Conservation (phyloP, 2,113 vertebrate species). For the Benitochromis conjunctus region DNA sequence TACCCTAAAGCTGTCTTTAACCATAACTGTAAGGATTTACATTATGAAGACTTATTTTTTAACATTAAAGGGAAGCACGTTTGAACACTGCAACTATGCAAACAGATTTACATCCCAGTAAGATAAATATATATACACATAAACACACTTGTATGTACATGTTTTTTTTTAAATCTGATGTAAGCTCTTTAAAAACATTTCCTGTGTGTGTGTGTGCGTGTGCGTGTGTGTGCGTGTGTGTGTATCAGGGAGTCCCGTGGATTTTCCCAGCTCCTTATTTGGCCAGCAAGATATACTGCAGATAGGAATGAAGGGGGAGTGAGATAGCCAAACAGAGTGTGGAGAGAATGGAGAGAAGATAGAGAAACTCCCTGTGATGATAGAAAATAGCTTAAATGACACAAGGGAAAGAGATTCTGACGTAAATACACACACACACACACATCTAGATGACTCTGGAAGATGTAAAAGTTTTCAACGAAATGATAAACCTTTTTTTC, state of each 20-base stretch:
- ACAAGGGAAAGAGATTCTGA: not conserved
- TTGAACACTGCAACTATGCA: not conserved
- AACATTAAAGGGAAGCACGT: not conserved
- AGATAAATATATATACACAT: not conserved
- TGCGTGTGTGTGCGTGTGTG: not conserved
- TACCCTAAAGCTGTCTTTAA: not conserved
- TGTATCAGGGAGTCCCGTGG: constrained; percentile 29
- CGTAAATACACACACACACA: not conserved
- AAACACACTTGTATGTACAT: not conserved
- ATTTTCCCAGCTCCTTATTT: constrained; percentile 59
- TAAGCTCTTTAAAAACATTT: constrained; percentile 20
- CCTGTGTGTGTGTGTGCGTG: not conserved
- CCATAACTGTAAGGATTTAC: not conserved
- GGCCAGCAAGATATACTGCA: constrained; percentile 40
- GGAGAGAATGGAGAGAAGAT: not conserved
- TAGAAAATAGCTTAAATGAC: constrained; percentile 6
- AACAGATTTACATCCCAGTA: not conserved
- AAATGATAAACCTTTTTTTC: not conserved
- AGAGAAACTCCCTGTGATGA: constrained; percentile 37
- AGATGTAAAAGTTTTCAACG: not conserved
- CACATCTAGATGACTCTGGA: not conserved
- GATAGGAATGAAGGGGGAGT: constrained; percentile 26
- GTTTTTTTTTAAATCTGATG: not conserved
- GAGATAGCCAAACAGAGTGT: not conserved
- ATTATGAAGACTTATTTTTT: not conserved